Conservation (phyloP, 2,113 vertebrate genomes). For the Podilymbus podiceps region DNA sequence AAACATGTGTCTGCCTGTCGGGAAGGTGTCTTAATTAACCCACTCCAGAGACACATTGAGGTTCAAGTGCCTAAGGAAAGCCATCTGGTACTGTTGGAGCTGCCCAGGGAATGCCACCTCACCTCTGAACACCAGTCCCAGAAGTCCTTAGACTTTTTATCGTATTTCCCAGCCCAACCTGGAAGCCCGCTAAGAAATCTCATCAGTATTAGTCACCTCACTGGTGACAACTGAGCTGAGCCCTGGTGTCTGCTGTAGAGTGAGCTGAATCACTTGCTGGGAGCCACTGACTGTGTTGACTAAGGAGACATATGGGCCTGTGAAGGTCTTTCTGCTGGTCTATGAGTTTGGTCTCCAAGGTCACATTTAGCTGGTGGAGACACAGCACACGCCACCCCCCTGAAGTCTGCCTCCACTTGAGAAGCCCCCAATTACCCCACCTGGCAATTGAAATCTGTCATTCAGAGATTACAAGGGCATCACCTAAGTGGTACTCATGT, state of each 20-base stretch:
- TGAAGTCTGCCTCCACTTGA: background rate
- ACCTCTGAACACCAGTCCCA: background rate
- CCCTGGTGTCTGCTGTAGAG: background rate
- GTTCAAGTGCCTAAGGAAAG: background rate
- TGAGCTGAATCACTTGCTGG: background rate
- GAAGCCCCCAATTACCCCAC: background rate
- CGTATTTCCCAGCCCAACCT: rapidly evolving
- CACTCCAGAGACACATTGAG: background rate
- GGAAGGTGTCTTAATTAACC: background rate
- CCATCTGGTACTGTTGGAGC: background rate
- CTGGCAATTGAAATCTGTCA: background rate
- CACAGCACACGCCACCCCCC: background rate
- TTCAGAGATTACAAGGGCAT: background rate
- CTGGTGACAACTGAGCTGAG: background rate
- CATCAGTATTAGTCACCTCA: background rate
- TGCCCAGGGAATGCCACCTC: background rate
- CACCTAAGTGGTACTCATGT: background rate
- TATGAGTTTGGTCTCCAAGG: background rate
- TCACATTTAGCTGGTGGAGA: background rate
- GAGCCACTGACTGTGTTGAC: background rate
- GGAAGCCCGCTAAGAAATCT: background rate
- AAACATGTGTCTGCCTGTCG: background rate
- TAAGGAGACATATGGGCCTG: background rate
- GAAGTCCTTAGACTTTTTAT: background rate
- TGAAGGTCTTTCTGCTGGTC: background rate